These are phyloP conservation scores for Tigriopus californicus DNA, from an alignment of 2,888 invertebrate species.

Conservation along the genomic window DNA sequence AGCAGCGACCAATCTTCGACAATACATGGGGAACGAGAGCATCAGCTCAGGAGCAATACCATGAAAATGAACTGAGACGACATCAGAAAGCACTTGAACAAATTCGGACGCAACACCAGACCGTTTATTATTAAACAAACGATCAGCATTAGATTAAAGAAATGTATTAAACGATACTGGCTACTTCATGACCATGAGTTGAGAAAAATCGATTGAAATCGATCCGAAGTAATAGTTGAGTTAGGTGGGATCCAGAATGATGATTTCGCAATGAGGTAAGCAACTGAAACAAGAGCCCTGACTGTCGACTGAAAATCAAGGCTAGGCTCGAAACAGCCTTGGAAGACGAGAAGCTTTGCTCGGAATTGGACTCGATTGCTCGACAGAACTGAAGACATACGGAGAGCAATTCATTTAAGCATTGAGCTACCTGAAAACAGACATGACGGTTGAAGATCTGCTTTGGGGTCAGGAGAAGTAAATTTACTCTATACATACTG, in stretches of 20 bases:
- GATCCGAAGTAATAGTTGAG: slow-evolving; percentile 6
- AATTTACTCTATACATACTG: background rate
- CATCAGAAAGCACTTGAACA: no score
- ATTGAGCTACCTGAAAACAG: background rate
- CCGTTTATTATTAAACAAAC: no score
- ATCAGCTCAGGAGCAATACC: no score
- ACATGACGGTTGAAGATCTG: no score
- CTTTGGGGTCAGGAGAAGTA: no score
- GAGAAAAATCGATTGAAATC: slow-evolving; percentile 12
- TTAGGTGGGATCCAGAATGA: slow-evolving; percentile 1
- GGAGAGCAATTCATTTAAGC: background rate
- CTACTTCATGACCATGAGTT: slow-evolving; percentile 4
- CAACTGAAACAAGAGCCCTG: background rate
- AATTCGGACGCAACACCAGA: no score
- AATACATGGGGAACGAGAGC: no score
- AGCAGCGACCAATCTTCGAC: no score
- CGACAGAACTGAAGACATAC: background rate
- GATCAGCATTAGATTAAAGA: no score
- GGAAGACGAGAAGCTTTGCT: background rate
- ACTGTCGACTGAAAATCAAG: background rate
- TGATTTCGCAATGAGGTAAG: background rate
- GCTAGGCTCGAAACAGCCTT: background rate
- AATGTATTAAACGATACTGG: no score
- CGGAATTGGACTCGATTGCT: background rate
- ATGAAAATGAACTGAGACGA: no score